Evolutionary conservation across 2,113 vertebrate species (phyloP), one percentile per base, ranked within the genome.

Genomic region (Elanus axillaris): DNA sequence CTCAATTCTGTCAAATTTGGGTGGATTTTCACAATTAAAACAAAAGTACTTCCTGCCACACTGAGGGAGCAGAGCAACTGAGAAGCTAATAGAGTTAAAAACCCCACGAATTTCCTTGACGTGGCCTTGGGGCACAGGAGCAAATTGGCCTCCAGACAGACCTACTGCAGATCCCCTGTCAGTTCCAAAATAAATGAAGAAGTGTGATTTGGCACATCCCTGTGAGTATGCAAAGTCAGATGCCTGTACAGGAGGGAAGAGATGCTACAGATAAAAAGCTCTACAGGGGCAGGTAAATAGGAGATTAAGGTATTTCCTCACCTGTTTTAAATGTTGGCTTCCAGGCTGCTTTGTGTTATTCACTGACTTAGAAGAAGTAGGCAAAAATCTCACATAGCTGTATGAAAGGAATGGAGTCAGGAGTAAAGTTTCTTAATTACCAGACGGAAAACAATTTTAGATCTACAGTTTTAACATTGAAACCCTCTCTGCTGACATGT

Each of bases 71-170:
- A 63, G 50, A 91, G 50, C 72, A 74, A 79, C 31, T 4, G n/a
- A 75, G 60, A 74, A 71, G 27, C 53, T 83, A 90, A 76, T 5
- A 52, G 59, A 56, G 38, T 25, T 53, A 34, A 88, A 87, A 77
- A 5, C 20, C 45, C 50, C 52, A 38, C 5, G 4, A 59, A 62
- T 69, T 63, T 88, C 45, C 43, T 73, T 58, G 32, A 48, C 63
- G 7, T 10, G 10, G 79, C 79, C 86, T 88, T 62, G 26, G 40
- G 88, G 72, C 67, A 69, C 59, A 25, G 38, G n/a, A 77, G 53
- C 40, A 94, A 59, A 88, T 7, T 36, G 60, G 95, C 86, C 64
- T 90, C 88, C 58, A 88, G 92, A 64, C 40, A 10, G 42, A 90
- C 31, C 59, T 48, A 45, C 58, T 62, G n/a, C 47, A 50, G 45